Conservation (phyloP, 2,888 invertebrate species). For the Sarcophaga caerulescens region DNA sequence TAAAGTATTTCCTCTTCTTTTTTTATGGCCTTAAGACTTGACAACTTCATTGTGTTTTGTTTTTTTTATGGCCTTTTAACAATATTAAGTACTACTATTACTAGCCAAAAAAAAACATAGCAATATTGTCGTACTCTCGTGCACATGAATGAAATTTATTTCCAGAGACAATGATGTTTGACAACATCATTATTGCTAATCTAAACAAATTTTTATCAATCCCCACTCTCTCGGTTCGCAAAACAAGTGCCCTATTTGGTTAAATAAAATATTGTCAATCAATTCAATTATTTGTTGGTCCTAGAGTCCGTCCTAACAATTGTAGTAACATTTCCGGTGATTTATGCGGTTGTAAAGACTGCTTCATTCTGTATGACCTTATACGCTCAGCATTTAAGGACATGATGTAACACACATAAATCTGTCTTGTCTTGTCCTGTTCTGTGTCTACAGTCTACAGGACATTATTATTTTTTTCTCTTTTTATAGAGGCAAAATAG, state of each 20-base stretch:
- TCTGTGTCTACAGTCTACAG: not conserved
- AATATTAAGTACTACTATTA: slow-evolving; percentile 66
- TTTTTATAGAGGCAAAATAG: slow-evolving; percentile 53
- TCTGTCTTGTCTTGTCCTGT: not conserved
- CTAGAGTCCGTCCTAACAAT: slow-evolving; percentile 71
- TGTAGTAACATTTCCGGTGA: slow-evolving; percentile 59
- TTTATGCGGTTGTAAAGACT: slow-evolving; percentile 58
- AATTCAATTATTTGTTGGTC: slow-evolving; percentile 77
- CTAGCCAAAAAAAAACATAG: not conserved
- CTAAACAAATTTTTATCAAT: slow-evolving; percentile 77
- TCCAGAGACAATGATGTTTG: slow-evolving; percentile 26
- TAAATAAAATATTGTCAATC: slow-evolving; percentile 79
- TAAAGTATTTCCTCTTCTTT: slow-evolving; percentile 76
- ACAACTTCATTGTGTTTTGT: slow-evolving; percentile 68
- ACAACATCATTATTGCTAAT: slow-evolving; percentile 77
- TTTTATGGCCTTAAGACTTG: slow-evolving; percentile 69
- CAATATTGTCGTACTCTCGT: slow-evolving; percentile 54
- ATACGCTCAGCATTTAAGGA: slow-evolving; percentile 9
- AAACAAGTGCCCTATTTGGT: slow-evolving; percentile 51
- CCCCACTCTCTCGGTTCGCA: slow-evolving; percentile 37
- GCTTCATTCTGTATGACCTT: not conserved
- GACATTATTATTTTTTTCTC: slow-evolving; percentile 14
- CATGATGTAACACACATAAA: slow-evolving; percentile 61
- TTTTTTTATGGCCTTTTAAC: slow-evolving; percentile 75
- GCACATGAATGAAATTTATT: not conserved